Base-by-base conservation (phyloP, 2,888 invertebrate genomes). In the Pollenia amentaria region DNA sequence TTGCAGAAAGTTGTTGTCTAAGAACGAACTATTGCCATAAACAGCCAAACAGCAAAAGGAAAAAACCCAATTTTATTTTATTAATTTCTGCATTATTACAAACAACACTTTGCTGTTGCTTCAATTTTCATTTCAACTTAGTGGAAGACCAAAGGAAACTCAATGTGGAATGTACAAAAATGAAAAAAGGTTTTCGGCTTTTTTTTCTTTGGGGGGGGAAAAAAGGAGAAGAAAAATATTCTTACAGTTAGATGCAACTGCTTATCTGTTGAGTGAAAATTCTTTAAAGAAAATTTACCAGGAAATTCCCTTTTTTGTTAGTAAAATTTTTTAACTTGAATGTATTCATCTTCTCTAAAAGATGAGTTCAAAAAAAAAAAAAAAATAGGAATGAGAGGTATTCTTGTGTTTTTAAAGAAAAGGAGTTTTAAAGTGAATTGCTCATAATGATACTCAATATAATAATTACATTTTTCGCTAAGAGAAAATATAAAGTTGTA, bases 21-120 rank as follows among this genome's bases (percentile, higher is more conserved):
- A 76, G 44, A 62, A 42, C 38, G 44, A 62, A 42, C 38, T 40
- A 64, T 64, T 55, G 62, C 53, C 42, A 69, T 46, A 62, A 73
- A 38, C 18, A 44, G 12, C 6, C 42, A 57, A 55, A 81, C 55
- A 64, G 46, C 7, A 53, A 42, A 51, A 38, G 9, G 1, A 29
- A 60, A 21, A 9, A 57, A 42, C 8, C 46, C 38, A 75, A 42
- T 38, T 70, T 77, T 70, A 48, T n/a, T 67, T 81, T 81, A 70
- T 70, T 77, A 84, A 84, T 84, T 79, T 75, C 67, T 75, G 73
- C 73, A 60, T 75, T 84, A 79, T 73, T 75, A 46, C 73, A 67
- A 75, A 62, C 69, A 80, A 62, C 73, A 77, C 70, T 81, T 72
- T 80, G 48, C 72, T 81, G 65, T 48, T 60, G 64, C 55, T 72